Conservation (phyloP, 2,888 invertebrate genomes). For the Osmoderma eremita region DNA sequence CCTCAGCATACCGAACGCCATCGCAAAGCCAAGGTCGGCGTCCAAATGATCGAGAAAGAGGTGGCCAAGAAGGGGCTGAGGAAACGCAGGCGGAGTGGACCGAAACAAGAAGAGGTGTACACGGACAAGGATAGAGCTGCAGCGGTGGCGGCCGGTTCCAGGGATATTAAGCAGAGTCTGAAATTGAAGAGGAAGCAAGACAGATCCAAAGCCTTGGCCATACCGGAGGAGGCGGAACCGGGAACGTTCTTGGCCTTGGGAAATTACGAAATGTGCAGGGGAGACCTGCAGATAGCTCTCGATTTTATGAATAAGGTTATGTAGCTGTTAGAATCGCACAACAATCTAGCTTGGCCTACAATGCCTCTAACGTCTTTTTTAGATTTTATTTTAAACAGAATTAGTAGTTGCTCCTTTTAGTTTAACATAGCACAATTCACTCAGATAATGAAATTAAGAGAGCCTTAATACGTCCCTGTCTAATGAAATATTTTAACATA, state of each 20-base stretch:
- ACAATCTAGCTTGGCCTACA: no score
- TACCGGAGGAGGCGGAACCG: conserved; percentile 83
- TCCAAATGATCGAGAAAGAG: conserved; percentile 53
- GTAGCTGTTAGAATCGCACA: no score
- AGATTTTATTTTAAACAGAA: no score
- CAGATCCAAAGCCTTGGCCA: conserved; percentile 74
- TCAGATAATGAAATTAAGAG: no score
- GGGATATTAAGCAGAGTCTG: conserved; percentile 86
- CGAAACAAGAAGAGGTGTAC: conserved; percentile 76
- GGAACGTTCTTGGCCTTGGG: conserved; percentile 80
- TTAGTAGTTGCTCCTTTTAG: no score
- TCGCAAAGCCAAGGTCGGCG: conserved; percentile 36
- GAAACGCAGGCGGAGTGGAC: conserved; percentile 55
- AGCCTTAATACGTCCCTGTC: no score
- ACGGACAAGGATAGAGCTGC: conserved; percentile 93
- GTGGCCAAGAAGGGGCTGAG: conserved; percentile 55
- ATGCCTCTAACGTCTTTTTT: no score
- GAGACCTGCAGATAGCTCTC: conserved; percentile 77
- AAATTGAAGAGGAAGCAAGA: conserved; percentile 83
- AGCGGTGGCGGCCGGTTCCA: conserved; percentile 86
- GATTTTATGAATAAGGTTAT: conserved; percentile 82
- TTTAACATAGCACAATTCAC: no score
- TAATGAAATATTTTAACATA: no score
- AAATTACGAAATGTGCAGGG: conserved; percentile 79
- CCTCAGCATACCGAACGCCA: conserved; percentile 33